phyloP scores from a whole-genome alignment of 2,113 vertebrate genomes.

The Damaliscus lunatus region DNA sequence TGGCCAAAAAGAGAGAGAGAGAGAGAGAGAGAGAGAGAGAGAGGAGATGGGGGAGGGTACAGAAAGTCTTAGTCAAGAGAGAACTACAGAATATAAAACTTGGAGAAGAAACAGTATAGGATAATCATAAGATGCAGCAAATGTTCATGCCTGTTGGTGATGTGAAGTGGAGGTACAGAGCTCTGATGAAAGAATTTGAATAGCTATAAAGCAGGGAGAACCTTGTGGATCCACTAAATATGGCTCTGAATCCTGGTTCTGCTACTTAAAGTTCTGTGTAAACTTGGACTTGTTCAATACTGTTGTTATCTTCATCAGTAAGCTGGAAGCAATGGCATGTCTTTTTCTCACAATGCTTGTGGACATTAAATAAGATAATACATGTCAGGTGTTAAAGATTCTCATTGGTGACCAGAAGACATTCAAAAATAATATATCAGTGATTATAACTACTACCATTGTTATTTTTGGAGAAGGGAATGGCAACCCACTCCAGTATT shows the following conservation, averaged over 20 bases:
- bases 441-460: background rate
- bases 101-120: background rate
- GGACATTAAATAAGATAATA: background rate
- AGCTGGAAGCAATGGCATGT: background rate
- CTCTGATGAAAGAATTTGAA: background rate
- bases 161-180: background rate
- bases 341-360: background rate
- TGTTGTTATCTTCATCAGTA: background rate
- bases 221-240: background rate
- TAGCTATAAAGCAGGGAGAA: background rate
- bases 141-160: background rate
- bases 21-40: rapidly evolving
- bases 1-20: background rate
- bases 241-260: background rate
- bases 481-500: background rate
- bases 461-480: background rate
- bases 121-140: background rate
- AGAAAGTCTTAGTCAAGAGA: background rate
- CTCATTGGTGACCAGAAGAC: background rate
- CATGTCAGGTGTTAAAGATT: background rate
- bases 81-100: background rate
- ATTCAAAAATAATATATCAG: background rate
- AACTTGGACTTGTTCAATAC: background rate
- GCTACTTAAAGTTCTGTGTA: background rate
- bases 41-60: background rate